Evolutionary conservation across 2,113 vertebrate genomes (phyloP), one percentile per base, ranked within the genome.

Genomic region (Epinephelus fuscoguttatus): DNA sequence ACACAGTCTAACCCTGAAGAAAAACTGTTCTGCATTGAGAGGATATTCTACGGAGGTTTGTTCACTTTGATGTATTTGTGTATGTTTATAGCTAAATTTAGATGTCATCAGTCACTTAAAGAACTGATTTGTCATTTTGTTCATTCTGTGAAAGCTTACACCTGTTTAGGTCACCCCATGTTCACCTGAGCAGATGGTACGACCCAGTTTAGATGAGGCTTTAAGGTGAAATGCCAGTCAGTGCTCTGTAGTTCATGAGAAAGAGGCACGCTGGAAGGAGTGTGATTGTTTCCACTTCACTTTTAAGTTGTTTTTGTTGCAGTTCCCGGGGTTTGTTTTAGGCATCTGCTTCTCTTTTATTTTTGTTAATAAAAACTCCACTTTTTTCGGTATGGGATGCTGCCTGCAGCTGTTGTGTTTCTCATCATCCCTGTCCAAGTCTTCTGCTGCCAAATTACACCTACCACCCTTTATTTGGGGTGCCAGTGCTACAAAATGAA

Each of bases 361-460:
- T 40, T 3, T 62, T 62, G 30, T 12, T 40, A 47, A 60, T 42
- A 40, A 40, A 45, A 70, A 56, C 11, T 10, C 3, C 15, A 52
- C 6, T 27, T 33, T 70, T 59, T 70, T n/a, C 4, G 11, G 15
- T 8, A 68, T 19, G 49, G 12, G 9, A 23, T 23, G 4, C 21
- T 42, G 49, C 14, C 52, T 71, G 9, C 21, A 52, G 25, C 19
- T 45, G 45, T 74, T 61, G 12, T 73, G 25, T 50, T 77, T 62
- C 42, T 37, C 45, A 63, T 75, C 15, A 63, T 75, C 14, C 59
- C 45, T 23, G 19, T 40, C 13, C 7, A 50, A 52, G 21, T 53
- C 25, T 40, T 53, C 15, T 25, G 3, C 21, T 67, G 40, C 40
- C 53, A 50, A 59, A 25, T 14, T 12, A 25, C 11, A 70, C 30